Base-by-base conservation (phyloP, 2,113 vertebrate species). In the Andinoacara biseriatus region DNA sequence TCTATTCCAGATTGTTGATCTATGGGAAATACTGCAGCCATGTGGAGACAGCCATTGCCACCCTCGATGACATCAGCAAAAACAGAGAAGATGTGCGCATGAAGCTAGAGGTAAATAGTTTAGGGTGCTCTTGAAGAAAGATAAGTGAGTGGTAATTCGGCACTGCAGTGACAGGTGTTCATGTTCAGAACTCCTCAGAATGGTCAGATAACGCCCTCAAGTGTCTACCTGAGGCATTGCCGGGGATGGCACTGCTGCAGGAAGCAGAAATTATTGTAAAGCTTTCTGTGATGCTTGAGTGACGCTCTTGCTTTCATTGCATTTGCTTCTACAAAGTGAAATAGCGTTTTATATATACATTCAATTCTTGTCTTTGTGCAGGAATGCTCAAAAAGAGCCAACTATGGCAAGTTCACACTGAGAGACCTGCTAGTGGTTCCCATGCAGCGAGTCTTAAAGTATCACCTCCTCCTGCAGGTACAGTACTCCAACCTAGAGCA, bases 1-100 rank as follows among this genome's bases (percentile, higher is more conserved):
- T n/a, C 57, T 81, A 20, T 75, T 49, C 2, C 91, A 99, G 98
- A 86, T 94, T 99, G 93, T 95, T 99, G 89, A 96, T 99, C 91
- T 99, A 99, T 33, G 98, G 98, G 26, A 97, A 97, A 77, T 99
- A 99, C 94, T 99, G 98, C 95, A 99, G 98, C 90, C 97, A 97
- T 14, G 98, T 99, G 80, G 98, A 99, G 89, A 95, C 85, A 1
- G 97, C 98, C 40, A 99, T 99, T 87, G 96, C 96, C 0, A 95
- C 93, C 72, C 95, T 99, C 87, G 98, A 99, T 89, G 87, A 90
- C 74, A 97, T 99, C 93, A 97, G 97, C 59, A 99, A 98, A 94
- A 96, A 97, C 78, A 98, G 97, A 91, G 98, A 99, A 94, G 98
- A 99, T 14, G 96, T 99, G 31, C 96, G 96, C 84, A 92, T 99